Base-by-base conservation (phyloP, 2,797 vertebrate genomes). In the Amniataba percoides region DNA sequence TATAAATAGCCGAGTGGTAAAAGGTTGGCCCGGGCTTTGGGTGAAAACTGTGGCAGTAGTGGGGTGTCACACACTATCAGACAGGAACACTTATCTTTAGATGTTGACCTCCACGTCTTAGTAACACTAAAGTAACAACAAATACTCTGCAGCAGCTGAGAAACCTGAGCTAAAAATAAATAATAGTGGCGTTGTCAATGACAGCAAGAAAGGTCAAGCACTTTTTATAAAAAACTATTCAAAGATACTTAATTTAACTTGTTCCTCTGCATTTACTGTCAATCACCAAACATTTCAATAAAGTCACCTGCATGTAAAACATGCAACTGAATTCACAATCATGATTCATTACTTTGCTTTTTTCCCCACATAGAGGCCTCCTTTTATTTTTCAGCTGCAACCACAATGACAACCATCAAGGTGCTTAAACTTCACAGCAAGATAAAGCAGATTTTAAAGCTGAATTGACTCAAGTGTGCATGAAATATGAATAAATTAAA, bases 1-100 rank as follows among this genome's bases (percentile, higher is more conserved):
- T 36, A 36, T 36, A 36, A 36, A 36, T 36, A 36, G 4, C 34
- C 18, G 13, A 61, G 52, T 70, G 57, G 52, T 70, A 25, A 74
- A 70, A 80, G 56, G 61, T 74, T 15, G 13, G 4, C 3, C 10
- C 25, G 31, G 4, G 8, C 7, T 60, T 11, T 18, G 16, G 19
- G 25, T 74, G 11, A 12, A 53, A 59, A 42, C 3, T 34, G 18
- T n/a, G n/a, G 9, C 1, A 3, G 16, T 0, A 27, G 12, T 5
- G 40, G 14, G 5, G 45, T 1, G 11, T 9, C 7, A 25, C n/a
- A 43, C 12, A 23, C 12, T 57, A 42, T 14, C 10, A 64, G 2
- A 36, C 14, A 19, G 34, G 10, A 40, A n/a, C 15, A 70, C 4
- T 15, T 31, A 3, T 31, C 3, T 31, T 31, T n/a, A 56, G 14